Evolutionary conservation across 2,888 invertebrate genomes (phyloP).

Genomic region (Drosophila testacea): DNA sequence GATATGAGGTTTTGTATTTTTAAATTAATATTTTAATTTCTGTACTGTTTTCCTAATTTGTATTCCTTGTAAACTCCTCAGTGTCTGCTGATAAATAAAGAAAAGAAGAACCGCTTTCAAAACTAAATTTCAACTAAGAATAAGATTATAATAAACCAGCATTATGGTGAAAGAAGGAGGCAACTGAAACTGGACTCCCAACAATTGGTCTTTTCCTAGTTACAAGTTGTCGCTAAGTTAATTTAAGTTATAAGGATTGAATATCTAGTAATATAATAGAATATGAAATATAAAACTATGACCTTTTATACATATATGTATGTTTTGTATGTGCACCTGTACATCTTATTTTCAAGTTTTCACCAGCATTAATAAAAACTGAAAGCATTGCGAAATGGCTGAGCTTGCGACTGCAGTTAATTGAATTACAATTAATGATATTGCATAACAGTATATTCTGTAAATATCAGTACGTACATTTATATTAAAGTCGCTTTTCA

Average conservation of each 20-base stretch:
- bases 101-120: background rate
- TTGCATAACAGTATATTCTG: constrained; percentile 65
- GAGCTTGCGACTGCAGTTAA: constrained; percentile 50
- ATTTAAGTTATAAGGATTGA: background rate
- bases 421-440: constrained; percentile 66
- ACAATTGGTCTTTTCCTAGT: no score
- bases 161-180: background rate
- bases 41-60: no score
- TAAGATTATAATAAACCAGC: background rate
- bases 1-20: no score
- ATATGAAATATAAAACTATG: background rate
- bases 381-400: constrained; percentile 77
- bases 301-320: no score
- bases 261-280: background rate
- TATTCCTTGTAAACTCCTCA: background rate
- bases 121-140: background rate
- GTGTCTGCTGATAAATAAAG: background rate
- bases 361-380: constrained; percentile 52
- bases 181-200: background rate
- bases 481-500: constrained; percentile 61
- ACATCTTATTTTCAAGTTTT: constrained; percentile 29
- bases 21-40: no score
- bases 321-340: no score
- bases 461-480: constrained; percentile 25
- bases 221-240: no score